Conservation (phyloP, 2,113 vertebrate genomes). For the Taurulus bubalis region DNA sequence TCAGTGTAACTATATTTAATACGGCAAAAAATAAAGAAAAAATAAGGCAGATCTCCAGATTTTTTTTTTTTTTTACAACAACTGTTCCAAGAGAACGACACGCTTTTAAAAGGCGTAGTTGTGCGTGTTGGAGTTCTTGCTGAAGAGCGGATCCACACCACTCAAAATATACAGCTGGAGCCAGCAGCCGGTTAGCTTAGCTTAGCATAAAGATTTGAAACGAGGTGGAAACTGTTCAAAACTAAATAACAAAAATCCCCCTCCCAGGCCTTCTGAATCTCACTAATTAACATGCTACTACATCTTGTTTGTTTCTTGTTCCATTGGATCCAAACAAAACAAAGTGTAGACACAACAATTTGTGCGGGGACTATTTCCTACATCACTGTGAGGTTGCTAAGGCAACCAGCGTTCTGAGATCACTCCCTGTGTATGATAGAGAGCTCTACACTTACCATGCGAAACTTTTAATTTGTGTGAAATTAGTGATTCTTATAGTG, state of each 20-base stretch:
- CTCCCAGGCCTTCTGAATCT: too few relatives aligned
- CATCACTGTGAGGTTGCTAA: too few relatives aligned
- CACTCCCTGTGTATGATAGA: background rate
- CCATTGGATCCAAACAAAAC: background rate
- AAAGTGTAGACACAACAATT: background rate
- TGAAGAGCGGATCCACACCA: too few relatives aligned
- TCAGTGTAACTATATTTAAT: constrained; percentile 1
- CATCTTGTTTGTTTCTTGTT: background rate
- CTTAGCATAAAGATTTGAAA: background rate
- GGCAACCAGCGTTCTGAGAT: background rate
- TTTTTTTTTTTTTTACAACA: too few relatives aligned
- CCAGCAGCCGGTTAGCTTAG: constrained; percentile 2
- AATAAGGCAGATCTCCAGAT: constrained; percentile 11
- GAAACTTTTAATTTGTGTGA: background rate
- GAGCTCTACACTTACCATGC: background rate
- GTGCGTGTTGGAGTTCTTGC: background rate
- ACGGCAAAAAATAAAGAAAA: background rate
- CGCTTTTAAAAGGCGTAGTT: background rate
- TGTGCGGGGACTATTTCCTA: background rate
- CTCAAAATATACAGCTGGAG: background rate
- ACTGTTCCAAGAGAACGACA: background rate
- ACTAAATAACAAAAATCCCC: too few relatives aligned
- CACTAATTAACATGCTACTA: background rate
- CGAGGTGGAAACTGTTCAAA: background rate
- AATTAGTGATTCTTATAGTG: background rate